These are phyloP conservation scores for Manis crassicaudata DNA, from an alignment of 2,797 vertebrate genomes.

Conservation along the genomic window DNA sequence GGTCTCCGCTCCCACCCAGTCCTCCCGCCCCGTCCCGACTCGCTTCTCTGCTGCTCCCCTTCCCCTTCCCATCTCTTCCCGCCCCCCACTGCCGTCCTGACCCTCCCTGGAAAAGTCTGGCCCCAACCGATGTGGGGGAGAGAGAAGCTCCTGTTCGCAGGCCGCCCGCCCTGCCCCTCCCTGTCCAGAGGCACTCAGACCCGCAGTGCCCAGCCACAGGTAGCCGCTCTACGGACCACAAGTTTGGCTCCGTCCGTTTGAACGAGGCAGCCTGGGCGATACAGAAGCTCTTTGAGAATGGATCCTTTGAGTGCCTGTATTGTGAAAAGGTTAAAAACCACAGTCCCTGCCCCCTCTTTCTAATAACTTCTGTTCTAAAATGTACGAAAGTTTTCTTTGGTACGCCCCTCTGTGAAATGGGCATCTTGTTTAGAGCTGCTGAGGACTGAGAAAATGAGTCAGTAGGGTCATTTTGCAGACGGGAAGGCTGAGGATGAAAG, in stretches of 20 bases:
- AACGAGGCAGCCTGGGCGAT: neutral
- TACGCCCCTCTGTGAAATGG: neutral
- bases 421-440: neutral
- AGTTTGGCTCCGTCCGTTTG: neutral
- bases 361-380: conserved; percentile 33
- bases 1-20: neutral
- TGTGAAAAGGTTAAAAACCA: neutral
- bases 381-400: conserved; percentile 42
- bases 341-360: neutral
- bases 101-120: neutral
- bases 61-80: neutral
- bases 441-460: neutral
- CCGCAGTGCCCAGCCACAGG: conserved; percentile 25
- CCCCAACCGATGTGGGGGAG: neutral
- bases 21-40: neutral
- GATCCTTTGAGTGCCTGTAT: neutral
- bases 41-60: neutral
- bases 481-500: conserved; percentile 38
- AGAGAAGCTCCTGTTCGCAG: neutral
- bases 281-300: neutral
- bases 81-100: neutral
- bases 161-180: neutral
- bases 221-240: neutral
- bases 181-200: neutral
- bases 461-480: conserved; percentile 4